A percentile compares a stretch with the other conserved stretches of the same genome.
Evolutionary conservation across 92 coral and sea anemone species (phyloP).

Genomic region (Phenganax subtilis): DNA sequence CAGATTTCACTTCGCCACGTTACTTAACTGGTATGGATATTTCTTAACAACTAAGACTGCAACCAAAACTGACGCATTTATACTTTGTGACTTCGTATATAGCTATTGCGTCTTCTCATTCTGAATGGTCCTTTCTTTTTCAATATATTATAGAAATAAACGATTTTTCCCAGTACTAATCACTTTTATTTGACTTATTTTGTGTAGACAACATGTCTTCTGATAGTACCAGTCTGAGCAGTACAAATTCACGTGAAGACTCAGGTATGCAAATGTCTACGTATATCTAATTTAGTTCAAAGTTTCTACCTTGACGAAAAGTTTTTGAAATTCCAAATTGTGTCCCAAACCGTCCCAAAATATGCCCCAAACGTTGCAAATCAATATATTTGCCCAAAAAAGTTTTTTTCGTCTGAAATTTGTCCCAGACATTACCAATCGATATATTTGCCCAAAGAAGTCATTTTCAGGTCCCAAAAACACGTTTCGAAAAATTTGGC

Average conservation of each 20-base stretch:
- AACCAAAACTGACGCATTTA: background rate
- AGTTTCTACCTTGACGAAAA: no score
- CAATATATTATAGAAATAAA: no score
- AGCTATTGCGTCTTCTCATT: no score
- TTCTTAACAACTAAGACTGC: background rate
- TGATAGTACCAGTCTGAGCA: conserved; percentile 17
- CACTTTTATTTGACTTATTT: background rate
- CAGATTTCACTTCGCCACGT: background rate
- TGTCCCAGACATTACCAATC: no score
- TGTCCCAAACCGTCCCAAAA: no score
- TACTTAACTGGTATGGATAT: background rate
- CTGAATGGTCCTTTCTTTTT: no score
- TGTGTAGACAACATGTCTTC: conserved; percentile 8
- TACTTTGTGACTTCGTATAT: background rate
- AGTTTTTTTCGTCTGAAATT: background rate
- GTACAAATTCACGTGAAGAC: conserved; percentile 7
- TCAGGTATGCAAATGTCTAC: conserved; percentile 1
- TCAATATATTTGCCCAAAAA: background rate
- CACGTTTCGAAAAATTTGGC: background rate
- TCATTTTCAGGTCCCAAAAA: background rate
- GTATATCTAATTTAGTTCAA: no score
- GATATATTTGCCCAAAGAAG: no score
- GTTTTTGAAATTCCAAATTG: no score
- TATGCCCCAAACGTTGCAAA: no score
- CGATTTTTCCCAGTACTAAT: no score